Conservation (phyloP, 2,888 invertebrate genomes). For the Onthophagus sagittarius region DNA sequence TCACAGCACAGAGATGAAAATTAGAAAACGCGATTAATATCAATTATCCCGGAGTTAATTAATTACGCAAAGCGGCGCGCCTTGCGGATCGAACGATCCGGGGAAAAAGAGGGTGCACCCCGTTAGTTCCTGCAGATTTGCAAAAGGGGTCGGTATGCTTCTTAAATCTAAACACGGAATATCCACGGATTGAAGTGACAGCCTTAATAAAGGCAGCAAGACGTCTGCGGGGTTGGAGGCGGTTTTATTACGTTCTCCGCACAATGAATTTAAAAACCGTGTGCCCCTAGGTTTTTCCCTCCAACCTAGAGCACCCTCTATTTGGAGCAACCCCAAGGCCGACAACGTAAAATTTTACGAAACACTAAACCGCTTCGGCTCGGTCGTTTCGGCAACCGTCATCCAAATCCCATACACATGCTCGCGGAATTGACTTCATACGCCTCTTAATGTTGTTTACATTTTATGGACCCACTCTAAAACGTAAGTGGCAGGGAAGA, state of each 20-base stretch:
- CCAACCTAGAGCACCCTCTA: background rate
- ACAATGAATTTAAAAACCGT: constrained; percentile 11
- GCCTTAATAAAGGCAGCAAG: constrained; percentile 5
- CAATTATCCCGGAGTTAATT: constrained; percentile 11
- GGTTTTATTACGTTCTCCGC: constrained; percentile 11
- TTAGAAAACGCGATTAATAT: constrained; percentile 13
- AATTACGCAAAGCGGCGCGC: constrained; percentile 3
- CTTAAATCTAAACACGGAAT: constrained; percentile 11
- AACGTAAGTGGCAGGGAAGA: background rate
- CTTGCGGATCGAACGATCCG: background rate
- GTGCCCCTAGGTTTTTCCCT: background rate
- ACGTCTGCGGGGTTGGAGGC: constrained; percentile 4
- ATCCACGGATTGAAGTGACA: constrained; percentile 12
- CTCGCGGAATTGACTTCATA: constrained; percentile 9
- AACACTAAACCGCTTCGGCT: constrained; percentile 3
- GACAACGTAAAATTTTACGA: constrained; percentile 8
- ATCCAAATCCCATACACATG: background rate
- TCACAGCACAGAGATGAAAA: background rate
- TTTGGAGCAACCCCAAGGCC: background rate
- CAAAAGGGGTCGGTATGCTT: background rate
- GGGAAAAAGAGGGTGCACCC: constrained; percentile 1
- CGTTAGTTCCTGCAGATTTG: background rate
- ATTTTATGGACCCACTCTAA: background rate
- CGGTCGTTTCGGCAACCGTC: background rate
- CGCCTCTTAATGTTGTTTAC: constrained; percentile 9